Evolutionary conservation across 1,140 invertebrate genomes (phyloP).

Genomic region (Eriocheir sinensis): DNA sequence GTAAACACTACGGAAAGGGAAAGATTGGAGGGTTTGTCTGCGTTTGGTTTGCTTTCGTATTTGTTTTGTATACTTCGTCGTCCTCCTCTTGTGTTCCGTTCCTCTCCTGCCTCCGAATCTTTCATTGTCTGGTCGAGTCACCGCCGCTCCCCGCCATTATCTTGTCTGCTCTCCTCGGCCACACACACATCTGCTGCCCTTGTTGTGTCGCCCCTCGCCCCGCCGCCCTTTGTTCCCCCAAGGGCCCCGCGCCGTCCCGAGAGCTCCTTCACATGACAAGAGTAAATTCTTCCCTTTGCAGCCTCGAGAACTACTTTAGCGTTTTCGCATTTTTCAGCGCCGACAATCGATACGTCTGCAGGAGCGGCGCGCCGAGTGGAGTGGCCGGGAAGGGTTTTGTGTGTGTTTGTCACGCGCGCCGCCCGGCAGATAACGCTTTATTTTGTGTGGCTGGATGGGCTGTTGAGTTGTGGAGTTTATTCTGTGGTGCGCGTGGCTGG

Average conservation of each 20-base stretch:
- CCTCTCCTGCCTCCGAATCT: neutral
- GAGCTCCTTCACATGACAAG: constrained; percentile 27
- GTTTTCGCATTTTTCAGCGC: neutral
- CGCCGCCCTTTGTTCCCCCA: neutral
- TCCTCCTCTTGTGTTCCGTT: neutral
- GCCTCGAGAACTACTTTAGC: neutral
- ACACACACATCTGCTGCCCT: constrained; percentile 43
- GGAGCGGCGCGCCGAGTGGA: no score
- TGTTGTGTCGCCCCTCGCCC: neutral
- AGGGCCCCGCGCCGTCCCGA: neutral
- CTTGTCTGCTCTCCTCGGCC: neutral
- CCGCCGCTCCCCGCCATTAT: neutral
- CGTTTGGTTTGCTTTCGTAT: neutral
- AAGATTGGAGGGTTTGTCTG: neutral
- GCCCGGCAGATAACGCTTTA: neutral
- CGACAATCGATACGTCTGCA: neutral
- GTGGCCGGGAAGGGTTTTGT: neutral
- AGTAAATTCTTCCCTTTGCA: constrained; percentile 25
- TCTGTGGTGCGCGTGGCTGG: neutral
- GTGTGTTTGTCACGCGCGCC: no score
- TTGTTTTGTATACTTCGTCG: neutral
- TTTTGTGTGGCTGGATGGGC: neutral
- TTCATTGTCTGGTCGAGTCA: neutral
- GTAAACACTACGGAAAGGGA: no score
- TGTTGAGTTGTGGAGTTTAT: neutral